Percentiles rank a stretch among this genome's conserved stretches.
These are phyloP conservation scores for Micromesistius poutassou DNA, from an alignment of 2,797 vertebrate species.

Conservation along the genomic window DNA sequence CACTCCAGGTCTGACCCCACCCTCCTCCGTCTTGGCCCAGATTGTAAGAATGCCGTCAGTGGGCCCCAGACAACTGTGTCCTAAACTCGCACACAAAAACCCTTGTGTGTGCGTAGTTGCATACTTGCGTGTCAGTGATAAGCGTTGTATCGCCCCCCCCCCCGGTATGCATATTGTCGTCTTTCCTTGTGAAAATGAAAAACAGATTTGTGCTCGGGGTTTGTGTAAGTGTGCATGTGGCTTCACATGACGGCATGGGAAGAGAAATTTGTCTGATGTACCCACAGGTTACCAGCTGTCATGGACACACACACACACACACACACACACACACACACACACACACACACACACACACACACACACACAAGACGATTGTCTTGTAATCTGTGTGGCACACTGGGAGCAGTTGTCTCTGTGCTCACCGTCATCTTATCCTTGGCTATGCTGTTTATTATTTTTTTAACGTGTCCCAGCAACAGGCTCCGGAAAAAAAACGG, in stretches of 20 bases:
- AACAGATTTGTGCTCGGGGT: conserved; percentile 23
- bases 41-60: conserved; percentile 23
- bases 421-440: conserved; percentile 24
- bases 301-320: conserved; percentile 11
- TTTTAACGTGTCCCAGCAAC: too few relatives aligned
- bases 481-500: too few relatives aligned
- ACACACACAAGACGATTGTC: background rate
- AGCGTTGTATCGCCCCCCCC: conserved; percentile 6
- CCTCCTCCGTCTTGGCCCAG: conserved; percentile 1
- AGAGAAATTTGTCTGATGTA: conserved; percentile 41
- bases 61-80: background rate
- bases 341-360: conserved; percentile 3
- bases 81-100: conserved; percentile 6
- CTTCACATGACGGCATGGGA: conserved; percentile 24
- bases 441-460: background rate
- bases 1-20: conserved; percentile 2
- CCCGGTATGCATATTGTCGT: conserved; percentile 34
- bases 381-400: conserved; percentile 27
- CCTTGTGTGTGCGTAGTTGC: conserved; percentile 7
- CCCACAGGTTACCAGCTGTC: conserved; percentile 45
- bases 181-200: conserved; percentile 24
- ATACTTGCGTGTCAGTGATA: conserved; percentile 4
- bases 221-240: conserved; percentile 17
- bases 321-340: conserved; percentile 10
- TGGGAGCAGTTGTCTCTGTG: conserved; percentile 49